Evolutionary conservation across 92 coral and sea anemone species (phyloP).

Genomic region (Pocillopora grandis): DNA sequence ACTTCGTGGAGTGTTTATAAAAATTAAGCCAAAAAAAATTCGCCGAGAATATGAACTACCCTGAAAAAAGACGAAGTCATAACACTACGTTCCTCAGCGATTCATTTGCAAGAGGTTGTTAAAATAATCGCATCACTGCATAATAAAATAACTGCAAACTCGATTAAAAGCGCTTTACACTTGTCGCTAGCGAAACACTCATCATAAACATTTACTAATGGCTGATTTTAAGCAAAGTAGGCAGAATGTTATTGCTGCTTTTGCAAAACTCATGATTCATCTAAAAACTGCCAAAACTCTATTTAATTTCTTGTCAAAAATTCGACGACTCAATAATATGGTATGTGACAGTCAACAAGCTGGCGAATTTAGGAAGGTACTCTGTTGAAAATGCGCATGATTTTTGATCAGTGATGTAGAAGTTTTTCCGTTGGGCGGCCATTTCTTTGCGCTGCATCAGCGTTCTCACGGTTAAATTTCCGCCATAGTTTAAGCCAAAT

Average conservation of each 20-base stretch:
- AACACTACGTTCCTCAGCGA: neutral
- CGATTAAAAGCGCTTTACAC: neutral
- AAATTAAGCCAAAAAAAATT: neutral
- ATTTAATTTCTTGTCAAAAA: neutral
- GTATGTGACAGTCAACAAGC: conserved; percentile 11
- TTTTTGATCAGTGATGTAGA: neutral
- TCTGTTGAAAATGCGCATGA: neutral
- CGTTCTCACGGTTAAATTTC: neutral
- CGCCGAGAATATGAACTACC: neutral
- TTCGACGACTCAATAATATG: neutral
- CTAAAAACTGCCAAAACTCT: neutral
- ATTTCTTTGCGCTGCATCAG: neutral
- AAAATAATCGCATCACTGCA: neutral
- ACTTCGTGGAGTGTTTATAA: neutral
- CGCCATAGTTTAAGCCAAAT: neutral
- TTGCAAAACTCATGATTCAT: neutral
- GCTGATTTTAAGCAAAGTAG: neutral
- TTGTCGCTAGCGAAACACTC: conserved; percentile 9
- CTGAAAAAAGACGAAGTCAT: neutral
- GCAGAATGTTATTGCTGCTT: neutral
- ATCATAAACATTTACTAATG: neutral
- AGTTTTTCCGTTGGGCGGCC: neutral
- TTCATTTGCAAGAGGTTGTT: neutral
- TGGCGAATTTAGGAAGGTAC: neutral
- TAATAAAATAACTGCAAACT: conserved; percentile 18